Evolutionary conservation across 1,140 invertebrate species (phyloP).

Genomic region (Sinonovacula constricta): DNA sequence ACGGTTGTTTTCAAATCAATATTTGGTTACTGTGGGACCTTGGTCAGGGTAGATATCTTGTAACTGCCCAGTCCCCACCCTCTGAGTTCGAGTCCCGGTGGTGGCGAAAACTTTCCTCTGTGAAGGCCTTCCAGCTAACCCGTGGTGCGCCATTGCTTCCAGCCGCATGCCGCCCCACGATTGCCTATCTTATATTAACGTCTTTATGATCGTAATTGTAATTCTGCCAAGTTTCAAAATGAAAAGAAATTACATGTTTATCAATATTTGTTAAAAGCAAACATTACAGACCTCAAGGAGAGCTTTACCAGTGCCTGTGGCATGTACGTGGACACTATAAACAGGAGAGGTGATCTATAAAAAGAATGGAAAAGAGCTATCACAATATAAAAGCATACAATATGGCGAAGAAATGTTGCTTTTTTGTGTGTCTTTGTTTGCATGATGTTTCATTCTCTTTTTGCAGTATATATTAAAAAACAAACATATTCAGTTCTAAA

Average conservation of each 20-base stretch:
- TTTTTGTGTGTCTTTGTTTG: no score
- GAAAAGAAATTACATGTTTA: not conserved
- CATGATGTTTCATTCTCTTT: no score
- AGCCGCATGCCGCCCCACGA: conserved; percentile 16
- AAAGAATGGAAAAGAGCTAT: not conserved
- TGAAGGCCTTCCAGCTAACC: not conserved
- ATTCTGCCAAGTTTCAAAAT: no score
- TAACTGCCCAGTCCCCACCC: no score
- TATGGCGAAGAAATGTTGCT: not conserved
- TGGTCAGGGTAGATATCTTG: no score
- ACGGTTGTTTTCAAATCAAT: no score
- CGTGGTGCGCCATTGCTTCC: not conserved
- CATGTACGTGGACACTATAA: not conserved
- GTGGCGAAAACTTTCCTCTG: conserved; percentile 30
- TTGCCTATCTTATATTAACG: conserved; percentile 15
- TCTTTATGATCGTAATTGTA: not conserved
- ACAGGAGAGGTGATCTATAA: not conserved
- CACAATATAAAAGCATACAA: not conserved
- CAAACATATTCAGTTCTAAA: not conserved
- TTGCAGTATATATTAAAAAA: no score
- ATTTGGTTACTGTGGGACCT: no score
- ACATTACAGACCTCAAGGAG: conserved; percentile 26
- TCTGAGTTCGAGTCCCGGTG: no score
- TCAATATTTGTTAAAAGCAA: not conserved
- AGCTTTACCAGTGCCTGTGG: conserved; percentile 15